These are phyloP conservation scores for Coturnix japonica DNA, from an alignment of 2,113 vertebrate species.

Conservation along the genomic window DNA sequence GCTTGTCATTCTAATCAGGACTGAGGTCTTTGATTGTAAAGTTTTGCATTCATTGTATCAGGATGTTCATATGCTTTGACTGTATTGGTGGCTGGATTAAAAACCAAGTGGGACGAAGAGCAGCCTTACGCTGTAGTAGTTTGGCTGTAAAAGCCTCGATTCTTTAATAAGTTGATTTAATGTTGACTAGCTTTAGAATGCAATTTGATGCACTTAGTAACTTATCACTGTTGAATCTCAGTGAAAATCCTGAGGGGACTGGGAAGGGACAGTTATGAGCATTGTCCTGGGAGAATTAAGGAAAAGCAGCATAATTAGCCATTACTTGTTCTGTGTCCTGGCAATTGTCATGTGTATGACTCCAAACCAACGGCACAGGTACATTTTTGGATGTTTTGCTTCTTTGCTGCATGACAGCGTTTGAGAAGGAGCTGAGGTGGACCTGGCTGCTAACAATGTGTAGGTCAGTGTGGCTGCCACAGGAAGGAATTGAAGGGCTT, in stretches of 20 bases:
- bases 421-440: neutral
- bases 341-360: neutral
- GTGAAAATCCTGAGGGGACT: neutral
- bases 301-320: neutral
- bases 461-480: neutral
- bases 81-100: neutral
- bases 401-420: rapidly evolving
- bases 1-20: rapidly evolving
- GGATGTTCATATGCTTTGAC: neutral
- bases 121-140: neutral
- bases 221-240: neutral
- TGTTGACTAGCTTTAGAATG: neutral
- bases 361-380: neutral
- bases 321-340: neutral
- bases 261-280: neutral
- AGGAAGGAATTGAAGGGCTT: neutral
- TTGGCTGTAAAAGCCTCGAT: neutral
- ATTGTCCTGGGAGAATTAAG: neutral
- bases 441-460: neutral
- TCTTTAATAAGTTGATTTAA: neutral
- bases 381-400: neutral
- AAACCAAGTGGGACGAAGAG: neutral
- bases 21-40: neutral
- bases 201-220: neutral
- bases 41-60: neutral